Evolutionary conservation across 1,140 invertebrate species (phyloP).

Genomic region (Pseudobourletiella spinata): DNA sequence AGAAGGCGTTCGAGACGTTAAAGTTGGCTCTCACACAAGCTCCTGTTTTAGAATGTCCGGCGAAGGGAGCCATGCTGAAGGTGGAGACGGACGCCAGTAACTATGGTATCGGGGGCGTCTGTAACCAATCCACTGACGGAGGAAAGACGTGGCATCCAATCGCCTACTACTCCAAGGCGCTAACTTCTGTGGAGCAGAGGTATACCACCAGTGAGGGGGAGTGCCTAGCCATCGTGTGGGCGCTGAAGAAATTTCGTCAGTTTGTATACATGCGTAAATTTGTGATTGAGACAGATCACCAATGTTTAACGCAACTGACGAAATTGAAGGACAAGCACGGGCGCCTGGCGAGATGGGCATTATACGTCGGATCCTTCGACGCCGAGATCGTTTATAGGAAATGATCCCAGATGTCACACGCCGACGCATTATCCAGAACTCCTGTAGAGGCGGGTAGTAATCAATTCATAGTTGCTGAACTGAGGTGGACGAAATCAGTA

Average conservation of each 20-base stretch:
- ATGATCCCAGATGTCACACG: no score
- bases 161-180: not conserved
- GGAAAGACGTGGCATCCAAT: not conserved
- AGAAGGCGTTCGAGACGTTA: slow-evolving; percentile 39
- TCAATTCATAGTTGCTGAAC: no score
- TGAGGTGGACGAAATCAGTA: no score
- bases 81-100: slow-evolving; percentile 34
- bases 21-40: slow-evolving; percentile 36
- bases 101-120: slow-evolving; percentile 36
- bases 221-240: slow-evolving; percentile 40
- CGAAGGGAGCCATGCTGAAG: slow-evolving; percentile 15
- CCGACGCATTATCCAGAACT: not conserved
- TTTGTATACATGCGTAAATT: slow-evolving; percentile 39
- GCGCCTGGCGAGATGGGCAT: not conserved
- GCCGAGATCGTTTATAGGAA: no score
- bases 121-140: slow-evolving; percentile 37
- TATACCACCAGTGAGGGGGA: slow-evolving; percentile 40
- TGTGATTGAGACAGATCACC: not conserved
- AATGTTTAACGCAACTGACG: not conserved
- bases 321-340: not conserved
- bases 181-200: not conserved
- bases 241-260: slow-evolving; percentile 39
- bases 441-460: no score
- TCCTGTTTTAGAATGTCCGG: slow-evolving; percentile 36
- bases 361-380: no score